These are phyloP conservation scores for Hydroisotoma schaefferi DNA, from an alignment of 2,888 invertebrate species.

Conservation along the genomic window DNA sequence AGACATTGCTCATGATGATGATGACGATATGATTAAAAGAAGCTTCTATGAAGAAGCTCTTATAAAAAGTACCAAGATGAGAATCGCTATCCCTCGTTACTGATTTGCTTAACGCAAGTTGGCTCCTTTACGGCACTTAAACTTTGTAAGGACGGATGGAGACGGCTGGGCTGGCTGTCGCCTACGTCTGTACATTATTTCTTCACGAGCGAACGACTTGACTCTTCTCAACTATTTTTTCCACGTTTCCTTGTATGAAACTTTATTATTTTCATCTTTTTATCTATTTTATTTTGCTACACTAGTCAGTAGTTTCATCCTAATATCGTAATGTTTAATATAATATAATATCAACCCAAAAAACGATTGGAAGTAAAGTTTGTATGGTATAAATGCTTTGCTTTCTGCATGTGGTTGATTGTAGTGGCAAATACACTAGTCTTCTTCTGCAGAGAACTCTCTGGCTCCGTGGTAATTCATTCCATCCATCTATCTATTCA, in stretches of 20 bases:
- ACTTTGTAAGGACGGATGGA: slow-evolving; percentile 7
- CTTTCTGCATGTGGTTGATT: no score
- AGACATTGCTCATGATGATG: no score
- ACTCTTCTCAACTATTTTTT: background rate
- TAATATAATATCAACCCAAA: no score
- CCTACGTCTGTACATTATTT: slow-evolving; percentile 10
- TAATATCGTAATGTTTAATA: no score
- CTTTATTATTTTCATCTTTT: slow-evolving; percentile 11
- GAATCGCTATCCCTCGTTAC: no score
- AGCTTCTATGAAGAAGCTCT: no score
- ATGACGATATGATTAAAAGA: no score
- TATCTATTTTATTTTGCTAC: slow-evolving; percentile 13
- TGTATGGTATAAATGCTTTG: no score
- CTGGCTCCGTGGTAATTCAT: slow-evolving; percentile 12
- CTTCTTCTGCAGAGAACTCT: background rate
- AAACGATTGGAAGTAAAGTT: no score
- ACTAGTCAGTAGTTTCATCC: no score
- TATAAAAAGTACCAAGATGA: no score
- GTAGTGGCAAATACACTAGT: background rate
- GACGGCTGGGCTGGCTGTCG: slow-evolving; percentile 15
- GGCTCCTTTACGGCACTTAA: background rate
- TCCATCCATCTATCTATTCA: background rate
- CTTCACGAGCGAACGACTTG: slow-evolving; percentile 13
- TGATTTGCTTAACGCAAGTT: no score
- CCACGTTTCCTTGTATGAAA: slow-evolving; percentile 14